A percentile compares a stretch with the other conserved stretches of the same genome.
Evolutionary conservation across 2,888 invertebrate species (phyloP).

Genomic region (Cistogaster globosa): DNA sequence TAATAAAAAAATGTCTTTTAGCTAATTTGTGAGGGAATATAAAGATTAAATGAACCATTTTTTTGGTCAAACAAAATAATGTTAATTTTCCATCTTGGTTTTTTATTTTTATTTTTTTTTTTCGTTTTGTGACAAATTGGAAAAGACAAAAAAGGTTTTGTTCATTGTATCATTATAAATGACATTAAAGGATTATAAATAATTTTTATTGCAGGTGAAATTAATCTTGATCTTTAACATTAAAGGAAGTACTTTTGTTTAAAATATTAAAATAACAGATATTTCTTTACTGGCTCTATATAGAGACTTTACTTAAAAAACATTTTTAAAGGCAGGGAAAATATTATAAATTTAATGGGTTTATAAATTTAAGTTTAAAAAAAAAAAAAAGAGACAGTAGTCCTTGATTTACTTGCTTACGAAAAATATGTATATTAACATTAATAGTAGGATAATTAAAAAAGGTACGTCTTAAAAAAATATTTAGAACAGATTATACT

Average conservation of each 20-base stretch:
- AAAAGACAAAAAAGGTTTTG: not conserved
- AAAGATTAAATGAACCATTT: conserved; percentile 68
- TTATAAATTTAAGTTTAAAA: no score
- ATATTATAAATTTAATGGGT: no score
- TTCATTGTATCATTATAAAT: not conserved
- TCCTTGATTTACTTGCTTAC: no score
- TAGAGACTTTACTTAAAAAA: no score
- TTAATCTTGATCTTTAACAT: not conserved
- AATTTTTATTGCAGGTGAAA: conserved; percentile 1
- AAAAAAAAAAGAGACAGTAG: no score
- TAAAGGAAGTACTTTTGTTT: not conserved
- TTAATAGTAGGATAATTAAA: no score
- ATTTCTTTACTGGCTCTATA: no score
- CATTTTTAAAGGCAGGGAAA: no score
- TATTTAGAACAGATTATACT: no score
- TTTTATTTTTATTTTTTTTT: not conserved
- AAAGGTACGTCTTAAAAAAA: no score
- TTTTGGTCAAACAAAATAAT: conserved; percentile 20
- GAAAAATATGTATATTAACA: no score
- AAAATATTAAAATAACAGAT: not conserved
- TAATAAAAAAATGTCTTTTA: conserved; percentile 39
- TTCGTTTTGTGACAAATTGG: not conserved
- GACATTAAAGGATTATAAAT: not conserved
- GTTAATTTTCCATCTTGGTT: not conserved
- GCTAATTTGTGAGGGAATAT: conserved; percentile 64